phyloP scores from a whole-genome alignment of 2,888 invertebrate genomes.

The Cryptocephalus moraei region DNA sequence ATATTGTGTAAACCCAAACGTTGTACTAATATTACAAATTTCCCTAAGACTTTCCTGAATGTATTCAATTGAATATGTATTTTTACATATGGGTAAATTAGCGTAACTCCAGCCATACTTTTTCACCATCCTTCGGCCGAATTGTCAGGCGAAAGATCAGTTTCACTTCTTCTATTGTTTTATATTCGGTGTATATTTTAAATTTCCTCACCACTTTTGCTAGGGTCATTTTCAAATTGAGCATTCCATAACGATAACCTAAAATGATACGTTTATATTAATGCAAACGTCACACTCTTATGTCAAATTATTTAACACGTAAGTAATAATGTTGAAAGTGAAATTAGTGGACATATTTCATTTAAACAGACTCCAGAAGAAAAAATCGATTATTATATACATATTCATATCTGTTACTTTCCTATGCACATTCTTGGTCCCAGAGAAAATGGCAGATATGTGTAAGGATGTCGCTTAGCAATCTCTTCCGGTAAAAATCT shows the following conservation, averaged over 20 bases:
- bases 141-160: conserved; percentile 1
- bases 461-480: conserved; percentile 36
- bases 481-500: conserved; percentile 44
- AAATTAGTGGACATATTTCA: no score
- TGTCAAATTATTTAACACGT: no score
- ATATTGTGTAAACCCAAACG: no score
- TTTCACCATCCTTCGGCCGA: not conserved
- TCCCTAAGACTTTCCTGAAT: no score
- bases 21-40: no score
- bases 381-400: no score
- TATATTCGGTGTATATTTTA: conserved; percentile 3
- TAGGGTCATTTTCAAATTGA: conserved; percentile 1
- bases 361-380: no score
- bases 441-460: conserved; percentile 41
- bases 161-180: conserved; percentile 3
- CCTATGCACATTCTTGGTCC: conserved; percentile 44
- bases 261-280: not conserved
- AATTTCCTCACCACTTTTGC: conserved; percentile 3
- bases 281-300: no score
- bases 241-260: conserved; percentile 3
- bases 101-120: not conserved
- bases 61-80: no score
- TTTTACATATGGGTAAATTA: no score
- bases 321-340: no score
- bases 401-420: conserved; percentile 21